Conservation (phyloP, 2,888 invertebrate genomes). For the Heliconius erato region DNA sequence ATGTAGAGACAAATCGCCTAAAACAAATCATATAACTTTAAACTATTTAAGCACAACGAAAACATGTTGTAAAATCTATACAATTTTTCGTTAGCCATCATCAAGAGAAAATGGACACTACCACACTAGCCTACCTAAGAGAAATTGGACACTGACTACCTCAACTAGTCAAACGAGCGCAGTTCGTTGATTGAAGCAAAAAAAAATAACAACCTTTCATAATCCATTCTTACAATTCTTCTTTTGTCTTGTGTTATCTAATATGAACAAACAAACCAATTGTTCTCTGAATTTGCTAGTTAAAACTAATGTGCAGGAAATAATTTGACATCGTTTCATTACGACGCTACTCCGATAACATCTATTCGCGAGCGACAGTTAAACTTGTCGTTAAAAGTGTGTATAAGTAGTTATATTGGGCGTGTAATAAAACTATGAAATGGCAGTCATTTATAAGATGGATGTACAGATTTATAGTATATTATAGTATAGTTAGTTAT, state of each 20-base stretch:
- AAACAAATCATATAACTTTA: not conserved
- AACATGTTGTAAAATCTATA: not conserved
- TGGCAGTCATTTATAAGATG: not conserved
- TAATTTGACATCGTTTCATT: constrained; percentile 24
- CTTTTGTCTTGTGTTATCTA: not conserved
- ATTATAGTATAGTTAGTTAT: not conserved
- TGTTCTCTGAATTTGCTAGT: constrained; percentile 22
- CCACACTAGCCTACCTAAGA: no score
- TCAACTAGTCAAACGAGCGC: not conserved
- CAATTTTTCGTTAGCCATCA: not conserved
- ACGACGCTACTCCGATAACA: constrained; percentile 8
- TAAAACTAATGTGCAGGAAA: constrained; percentile 28
- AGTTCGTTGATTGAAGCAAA: not conserved
- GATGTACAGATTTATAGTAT: not conserved
- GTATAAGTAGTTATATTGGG: not conserved
- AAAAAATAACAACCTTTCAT: constrained; percentile 4
- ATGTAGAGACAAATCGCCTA: not conserved
- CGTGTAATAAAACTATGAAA: constrained; percentile 21
- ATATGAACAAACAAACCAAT: constrained; percentile 27
- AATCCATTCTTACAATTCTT: constrained; percentile 3
- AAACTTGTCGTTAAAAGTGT: constrained; percentile 11
- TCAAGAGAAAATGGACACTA: not conserved
- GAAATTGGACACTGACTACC: not conserved
- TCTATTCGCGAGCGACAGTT: constrained; percentile 5
- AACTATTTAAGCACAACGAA: no score